Evolutionary conservation across 2,113 vertebrate species (phyloP).

Genomic region (Ciconia maguari): DNA sequence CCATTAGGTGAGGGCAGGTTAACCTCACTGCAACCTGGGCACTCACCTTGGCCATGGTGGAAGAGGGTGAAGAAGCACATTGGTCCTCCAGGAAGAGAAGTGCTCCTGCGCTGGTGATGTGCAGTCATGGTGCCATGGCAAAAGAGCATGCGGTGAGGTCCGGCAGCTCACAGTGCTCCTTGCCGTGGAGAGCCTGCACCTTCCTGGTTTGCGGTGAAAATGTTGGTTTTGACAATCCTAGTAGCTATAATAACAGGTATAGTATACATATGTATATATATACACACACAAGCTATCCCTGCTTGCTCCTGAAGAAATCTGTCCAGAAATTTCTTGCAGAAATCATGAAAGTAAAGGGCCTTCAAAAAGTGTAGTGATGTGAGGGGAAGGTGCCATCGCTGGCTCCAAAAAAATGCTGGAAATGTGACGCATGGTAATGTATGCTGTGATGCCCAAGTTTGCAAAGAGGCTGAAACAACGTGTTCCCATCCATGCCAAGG

Average conservation of each 20-base stretch:
- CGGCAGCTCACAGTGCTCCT: background rate
- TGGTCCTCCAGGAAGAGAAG: background rate
- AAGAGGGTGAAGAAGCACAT: rapidly evolving
- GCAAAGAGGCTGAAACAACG: background rate
- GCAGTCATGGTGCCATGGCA: background rate
- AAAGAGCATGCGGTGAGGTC: rapidly evolving
- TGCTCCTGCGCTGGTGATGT: rapidly evolving
- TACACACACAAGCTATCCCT: background rate
- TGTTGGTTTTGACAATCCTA: background rate
- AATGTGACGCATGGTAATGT: rapidly evolving
- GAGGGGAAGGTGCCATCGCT: background rate
- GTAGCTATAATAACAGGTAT: background rate
- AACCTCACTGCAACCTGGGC: background rate
- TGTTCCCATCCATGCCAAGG: background rate
- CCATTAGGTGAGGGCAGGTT: background rate
- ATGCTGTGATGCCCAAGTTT: background rate
- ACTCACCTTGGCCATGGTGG: rapidly evolving
- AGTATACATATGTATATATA: background rate
- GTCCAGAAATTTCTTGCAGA: background rate
- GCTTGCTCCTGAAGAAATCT: background rate
- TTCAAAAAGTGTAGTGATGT: background rate
- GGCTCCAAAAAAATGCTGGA: background rate
- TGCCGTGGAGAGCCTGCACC: background rate
- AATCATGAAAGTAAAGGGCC: background rate
- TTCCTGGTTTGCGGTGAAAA: background rate